Conservation (phyloP, 2,797 vertebrate genomes). For the Periophthalmus magnuspinnatus region DNA sequence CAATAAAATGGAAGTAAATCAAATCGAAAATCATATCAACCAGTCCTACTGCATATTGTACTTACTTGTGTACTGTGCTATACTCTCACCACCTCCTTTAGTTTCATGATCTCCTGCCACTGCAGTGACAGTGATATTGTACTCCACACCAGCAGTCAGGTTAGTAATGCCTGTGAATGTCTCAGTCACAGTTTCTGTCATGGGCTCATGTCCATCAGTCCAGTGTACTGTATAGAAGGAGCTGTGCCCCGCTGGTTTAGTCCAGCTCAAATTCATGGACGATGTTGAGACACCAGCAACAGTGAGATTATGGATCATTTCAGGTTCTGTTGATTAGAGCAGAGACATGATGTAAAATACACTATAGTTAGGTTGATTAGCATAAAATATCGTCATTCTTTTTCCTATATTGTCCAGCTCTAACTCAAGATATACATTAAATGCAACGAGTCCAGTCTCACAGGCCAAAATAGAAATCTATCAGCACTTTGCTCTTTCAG, state of each 20-base stretch:
- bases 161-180: slow-evolving; percentile 12
- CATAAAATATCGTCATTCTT: too few species aligned
- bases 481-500: too few species aligned
- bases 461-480: too few species aligned
- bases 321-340: slow-evolving; percentile 3
- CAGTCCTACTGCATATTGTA: too few species aligned
- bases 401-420: too few species aligned
- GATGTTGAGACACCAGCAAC: background rate
- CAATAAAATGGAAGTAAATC: too few species aligned
- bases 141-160: slow-evolving; percentile 32
- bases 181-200: background rate
- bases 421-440: too few species aligned
- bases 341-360: too few species aligned
- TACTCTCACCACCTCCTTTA: background rate
- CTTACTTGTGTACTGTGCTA: background rate
- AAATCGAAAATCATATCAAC: too few species aligned
- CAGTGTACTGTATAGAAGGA: slow-evolving; percentile 6
- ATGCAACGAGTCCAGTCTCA: too few species aligned
- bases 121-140: slow-evolving; percentile 23
- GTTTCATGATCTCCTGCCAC: slow-evolving; percentile 24
- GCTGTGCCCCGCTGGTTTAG: background rate
- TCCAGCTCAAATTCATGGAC: background rate
- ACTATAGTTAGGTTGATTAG: too few species aligned
- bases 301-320: background rate
- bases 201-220: background rate